Percentiles rank a stretch among this genome's conserved stretches.
phyloP scores from a whole-genome alignment of 2,113 vertebrate species.

The Zingel zingel region DNA sequence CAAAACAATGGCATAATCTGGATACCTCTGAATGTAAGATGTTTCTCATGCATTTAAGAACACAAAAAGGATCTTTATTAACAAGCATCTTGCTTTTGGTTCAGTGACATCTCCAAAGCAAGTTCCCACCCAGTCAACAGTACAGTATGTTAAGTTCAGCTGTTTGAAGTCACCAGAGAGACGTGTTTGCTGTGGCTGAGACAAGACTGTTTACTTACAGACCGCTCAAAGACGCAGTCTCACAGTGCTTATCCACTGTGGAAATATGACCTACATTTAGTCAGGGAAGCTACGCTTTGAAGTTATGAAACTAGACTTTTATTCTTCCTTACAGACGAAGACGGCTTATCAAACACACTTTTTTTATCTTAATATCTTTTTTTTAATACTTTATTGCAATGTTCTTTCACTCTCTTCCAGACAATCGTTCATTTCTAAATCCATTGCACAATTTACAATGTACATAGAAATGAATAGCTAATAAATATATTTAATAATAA shows the following conservation, averaged over 20 bases:
- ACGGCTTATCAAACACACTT: constrained; percentile 41
- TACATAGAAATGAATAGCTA: no score
- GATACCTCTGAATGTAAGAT: background rate
- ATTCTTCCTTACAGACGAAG: constrained; percentile 65
- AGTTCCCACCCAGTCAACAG: background rate
- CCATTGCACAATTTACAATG: no score
- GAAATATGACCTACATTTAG: constrained; percentile 85
- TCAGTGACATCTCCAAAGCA: constrained; percentile 31
- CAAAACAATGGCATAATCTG: no score
- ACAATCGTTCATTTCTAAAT: no score
- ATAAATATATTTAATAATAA: no score
- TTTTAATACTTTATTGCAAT: no score
- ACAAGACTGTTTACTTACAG: constrained; percentile 83
- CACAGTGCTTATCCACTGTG: constrained; percentile 85
- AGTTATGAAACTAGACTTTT: constrained; percentile 83
- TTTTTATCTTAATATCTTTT: constrained; percentile 58
- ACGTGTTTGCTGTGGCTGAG: constrained; percentile 56
- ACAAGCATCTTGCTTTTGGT: constrained; percentile 23
- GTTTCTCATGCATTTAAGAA: constrained; percentile 25
- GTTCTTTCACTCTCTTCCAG: no score
- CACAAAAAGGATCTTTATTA: constrained; percentile 35
- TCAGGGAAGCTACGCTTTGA: constrained; percentile 85
- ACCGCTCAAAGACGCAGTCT: constrained; percentile 83
- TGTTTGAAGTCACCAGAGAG: constrained; percentile 43
- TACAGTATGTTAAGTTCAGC: constrained; percentile 39